phyloP scores from a whole-genome alignment of 2,888 invertebrate genomes.

The Taphrorychus bicolor region DNA sequence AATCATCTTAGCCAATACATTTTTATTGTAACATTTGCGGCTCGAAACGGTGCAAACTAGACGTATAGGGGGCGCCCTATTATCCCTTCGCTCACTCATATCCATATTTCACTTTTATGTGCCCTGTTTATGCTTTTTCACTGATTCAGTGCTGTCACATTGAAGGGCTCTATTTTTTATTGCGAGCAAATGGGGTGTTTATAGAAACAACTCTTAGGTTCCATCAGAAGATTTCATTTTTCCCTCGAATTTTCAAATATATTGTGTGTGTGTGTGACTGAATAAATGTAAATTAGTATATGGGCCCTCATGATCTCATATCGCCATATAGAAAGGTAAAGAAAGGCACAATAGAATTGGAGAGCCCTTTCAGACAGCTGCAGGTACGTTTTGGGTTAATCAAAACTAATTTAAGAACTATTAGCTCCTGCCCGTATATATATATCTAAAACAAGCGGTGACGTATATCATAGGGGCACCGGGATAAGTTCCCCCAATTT shows the following conservation, averaged over 20 bases:
- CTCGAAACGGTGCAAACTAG: constrained; percentile 29
- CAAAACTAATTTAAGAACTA: constrained; percentile 60
- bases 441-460: constrained; percentile 32
- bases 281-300: constrained; percentile 34
- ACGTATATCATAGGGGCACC: constrained; percentile 35
- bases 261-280: neutral
- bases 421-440: constrained; percentile 57
- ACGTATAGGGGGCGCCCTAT: constrained; percentile 37
- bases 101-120: constrained; percentile 41
- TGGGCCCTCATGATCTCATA: constrained; percentile 47
- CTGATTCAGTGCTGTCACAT: constrained; percentile 57
- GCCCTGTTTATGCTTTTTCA: constrained; percentile 54
- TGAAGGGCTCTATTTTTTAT: constrained; percentile 54
- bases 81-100: constrained; percentile 29
- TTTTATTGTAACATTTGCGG: constrained; percentile 35
- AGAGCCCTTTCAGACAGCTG: constrained; percentile 53
- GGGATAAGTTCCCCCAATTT: constrained; percentile 16
- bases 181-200: constrained; percentile 43
- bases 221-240: neutral
- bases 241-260: neutral
- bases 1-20: constrained; percentile 31
- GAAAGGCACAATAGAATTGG: constrained; percentile 34
- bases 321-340: constrained; percentile 46
- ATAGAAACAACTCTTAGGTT: constrained; percentile 24
- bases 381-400: constrained; percentile 60